Conservation (phyloP, 2,888 invertebrate genomes). For the Epirrhoe alternata region DNA sequence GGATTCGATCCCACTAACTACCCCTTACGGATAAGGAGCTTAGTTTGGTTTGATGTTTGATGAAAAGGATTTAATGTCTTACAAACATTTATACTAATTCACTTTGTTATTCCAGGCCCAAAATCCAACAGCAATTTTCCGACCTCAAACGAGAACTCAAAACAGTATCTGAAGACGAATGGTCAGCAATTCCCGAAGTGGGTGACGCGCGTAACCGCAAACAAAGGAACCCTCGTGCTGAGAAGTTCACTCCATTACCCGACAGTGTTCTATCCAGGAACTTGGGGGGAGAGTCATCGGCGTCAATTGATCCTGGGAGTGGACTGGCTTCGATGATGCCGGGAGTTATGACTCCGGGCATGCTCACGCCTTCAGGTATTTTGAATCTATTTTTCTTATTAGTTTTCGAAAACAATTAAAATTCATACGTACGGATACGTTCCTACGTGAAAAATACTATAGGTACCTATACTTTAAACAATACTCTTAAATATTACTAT, state of each 20-base stretch:
- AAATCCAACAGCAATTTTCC: constrained; percentile 99
- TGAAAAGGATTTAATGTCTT: too few relatives aligned
- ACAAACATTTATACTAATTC: too few relatives aligned
- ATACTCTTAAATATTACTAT: too few relatives aligned
- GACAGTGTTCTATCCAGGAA: constrained; percentile 97
- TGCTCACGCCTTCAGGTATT: constrained; percentile 92
- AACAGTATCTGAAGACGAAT: constrained; percentile 95
- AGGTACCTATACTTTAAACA: too few relatives aligned
- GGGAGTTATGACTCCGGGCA: constrained; percentile 93
- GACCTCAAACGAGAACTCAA: constrained; percentile 96
- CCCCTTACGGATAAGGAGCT: too few relatives aligned
- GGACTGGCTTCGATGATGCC: constrained; percentile 95
- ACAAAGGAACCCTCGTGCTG: constrained; percentile 96
- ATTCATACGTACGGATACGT: too few relatives aligned
- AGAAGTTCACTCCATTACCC: constrained; percentile 98
- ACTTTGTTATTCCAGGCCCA: constrained; percentile 89
- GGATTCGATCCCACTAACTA: too few relatives aligned
- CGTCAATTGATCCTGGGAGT: constrained; percentile 92
- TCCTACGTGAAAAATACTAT: too few relatives aligned
- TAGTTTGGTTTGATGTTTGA: too few relatives aligned
- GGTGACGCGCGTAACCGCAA: constrained; percentile 99
- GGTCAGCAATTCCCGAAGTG: constrained; percentile 99
- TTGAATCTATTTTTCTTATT: too few relatives aligned
- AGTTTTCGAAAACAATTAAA: too few relatives aligned
- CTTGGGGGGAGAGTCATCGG: constrained; percentile 91